Base-by-base conservation (phyloP, 1,140 invertebrate species). In the Phocides pigmalion region DNA sequence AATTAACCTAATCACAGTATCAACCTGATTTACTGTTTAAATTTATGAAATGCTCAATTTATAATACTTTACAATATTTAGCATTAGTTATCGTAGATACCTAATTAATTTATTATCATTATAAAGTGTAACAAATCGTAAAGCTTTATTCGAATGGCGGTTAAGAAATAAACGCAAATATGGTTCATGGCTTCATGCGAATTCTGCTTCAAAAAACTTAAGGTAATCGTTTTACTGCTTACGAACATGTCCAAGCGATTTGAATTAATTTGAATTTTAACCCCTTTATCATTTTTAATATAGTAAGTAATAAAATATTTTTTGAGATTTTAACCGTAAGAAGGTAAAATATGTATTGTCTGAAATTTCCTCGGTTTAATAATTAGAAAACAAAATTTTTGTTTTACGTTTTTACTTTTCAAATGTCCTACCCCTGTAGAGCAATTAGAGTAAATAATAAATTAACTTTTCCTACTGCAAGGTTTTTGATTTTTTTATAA, bases 131-230 rank as follows among this genome's bases (percentile, higher is more conserved):
- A 49, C 20, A 49, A 49, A 49, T 49, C 19, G 5, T 14, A 49
- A 49, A 25, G 5, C 3, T 15, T 12, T 49, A 14, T 47, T 22
- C 2, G 12, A 49, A 28, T 49, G 9, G 2, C 0, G 19, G 17
- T 37, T 19, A 32, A 20, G 35, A 49, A 54, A 56, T 25, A 42
- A 62, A 75, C 61, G 47, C 54, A 62, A 72, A 75, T 75, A 47
- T 68, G 50, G 69, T 69, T 77, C 72, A 77, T 72, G 71, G 72
- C 65, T 64, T 66, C 22, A 25, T 11, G 22, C 37, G 32, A 22
- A 46, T 22, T 5, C 2, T 22, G 28, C 9, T 11, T 32, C 9
- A 32, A 32, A 32, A 11, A 32, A 32, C 28, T 11, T 32, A 11
- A 32, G 28, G 28, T 32, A 32, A 1, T 11, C 0, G 46, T 49